phyloP scores from a whole-genome alignment of 2,888 invertebrate genomes.

The Lepidocyrtoides sp. region DNA sequence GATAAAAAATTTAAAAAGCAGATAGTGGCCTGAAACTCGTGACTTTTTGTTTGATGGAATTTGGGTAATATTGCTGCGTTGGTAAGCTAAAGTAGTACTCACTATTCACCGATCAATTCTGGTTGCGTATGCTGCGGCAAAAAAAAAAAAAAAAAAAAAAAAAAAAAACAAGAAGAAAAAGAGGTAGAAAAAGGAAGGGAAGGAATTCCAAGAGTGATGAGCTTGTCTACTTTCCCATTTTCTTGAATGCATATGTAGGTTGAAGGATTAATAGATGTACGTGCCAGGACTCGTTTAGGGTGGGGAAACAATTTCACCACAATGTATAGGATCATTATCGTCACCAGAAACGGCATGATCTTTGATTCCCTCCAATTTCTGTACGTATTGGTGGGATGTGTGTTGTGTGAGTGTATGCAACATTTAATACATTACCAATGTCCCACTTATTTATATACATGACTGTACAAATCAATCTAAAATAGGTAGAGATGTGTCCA shows the following conservation, averaged over 20 bases:
- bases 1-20: constrained; percentile 75
- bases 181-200: constrained; percentile 18
- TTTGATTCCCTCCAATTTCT: constrained; percentile 58
- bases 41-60: constrained; percentile 54
- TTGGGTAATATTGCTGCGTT: constrained; percentile 25
- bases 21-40: constrained; percentile 63
- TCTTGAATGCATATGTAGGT: constrained; percentile 78
- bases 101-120: constrained; percentile 6
- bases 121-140: constrained; percentile 37
- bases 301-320: constrained; percentile 78
- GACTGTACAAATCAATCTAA: no score
- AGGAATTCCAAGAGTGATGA: constrained; percentile 79
- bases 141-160: not conserved
- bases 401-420: not conserved
- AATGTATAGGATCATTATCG: constrained; percentile 38
- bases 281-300: constrained; percentile 79
- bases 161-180: not conserved
- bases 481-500: no score
- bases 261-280: constrained; percentile 81
- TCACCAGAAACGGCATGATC: constrained; percentile 38
- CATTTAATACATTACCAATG: not conserved
- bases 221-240: constrained; percentile 81
- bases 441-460: no score
- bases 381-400: not conserved
- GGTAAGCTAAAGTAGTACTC: not conserved